Conservation (phyloP, 92 coral and sea anemone species). For the Blastomussa wellsi region DNA sequence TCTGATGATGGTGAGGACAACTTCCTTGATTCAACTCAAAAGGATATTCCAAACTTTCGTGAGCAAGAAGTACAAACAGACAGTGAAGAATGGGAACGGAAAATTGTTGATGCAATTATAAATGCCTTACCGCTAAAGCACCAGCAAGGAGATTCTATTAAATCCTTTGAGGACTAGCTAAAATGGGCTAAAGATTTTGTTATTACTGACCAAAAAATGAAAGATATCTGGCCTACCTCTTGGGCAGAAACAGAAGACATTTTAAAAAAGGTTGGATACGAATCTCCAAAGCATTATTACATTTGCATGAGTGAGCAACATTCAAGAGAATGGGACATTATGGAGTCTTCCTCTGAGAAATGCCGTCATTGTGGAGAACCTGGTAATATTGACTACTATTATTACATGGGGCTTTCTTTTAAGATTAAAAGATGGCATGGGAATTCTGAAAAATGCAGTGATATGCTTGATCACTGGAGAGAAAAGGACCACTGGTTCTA, state of each 20-base stretch:
- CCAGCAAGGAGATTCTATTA: too few relatives aligned
- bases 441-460: neutral
- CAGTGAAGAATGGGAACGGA: too few relatives aligned
- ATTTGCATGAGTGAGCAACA: conserved; percentile 57
- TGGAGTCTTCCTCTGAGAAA: conserved; percentile 47
- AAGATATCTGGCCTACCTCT: too few relatives aligned
- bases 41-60: neutral
- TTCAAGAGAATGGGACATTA: conserved; percentile 61
- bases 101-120: too few relatives aligned
- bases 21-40: neutral
- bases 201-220: too few relatives aligned
- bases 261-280: conserved; percentile 50
- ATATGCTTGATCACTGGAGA: too few relatives aligned
- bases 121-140: too few relatives aligned
- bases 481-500: too few relatives aligned
- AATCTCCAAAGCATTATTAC: conserved; percentile 58
- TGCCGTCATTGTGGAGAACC: conserved; percentile 60
- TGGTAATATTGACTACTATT: conserved; percentile 56
- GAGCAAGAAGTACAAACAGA: too few relatives aligned
- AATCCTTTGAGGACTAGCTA: too few relatives aligned
- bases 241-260: conserved; percentile 56
- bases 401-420: conserved; percentile 47
- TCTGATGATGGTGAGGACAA: conserved; percentile 1
- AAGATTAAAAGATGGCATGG: conserved; percentile 47
- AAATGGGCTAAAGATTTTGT: too few relatives aligned